Evolutionary conservation across 2,797 vertebrate species (phyloP), one percentile per base, ranked within the genome.

Genomic region (Micrastur ruficollis): DNA sequence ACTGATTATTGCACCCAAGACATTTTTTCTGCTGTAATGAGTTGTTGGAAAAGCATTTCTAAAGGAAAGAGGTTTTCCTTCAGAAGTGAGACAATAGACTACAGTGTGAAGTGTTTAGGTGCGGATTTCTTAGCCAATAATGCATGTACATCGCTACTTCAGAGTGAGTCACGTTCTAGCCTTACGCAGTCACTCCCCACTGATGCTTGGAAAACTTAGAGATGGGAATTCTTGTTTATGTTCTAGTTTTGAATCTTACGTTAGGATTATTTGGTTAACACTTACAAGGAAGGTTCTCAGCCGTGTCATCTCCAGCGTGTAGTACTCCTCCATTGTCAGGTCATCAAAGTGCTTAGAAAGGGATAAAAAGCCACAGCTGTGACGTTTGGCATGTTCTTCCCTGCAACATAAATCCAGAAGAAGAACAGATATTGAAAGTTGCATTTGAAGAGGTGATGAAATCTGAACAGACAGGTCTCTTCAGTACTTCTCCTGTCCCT

Each of bases 241-340:
- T 55, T 78, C 46, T 81, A 42, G 36, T 6, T 81, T 49, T 26
- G 12, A 21, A 49, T 46, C 40, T 65, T 61, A n/a, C 5, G 12
- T 12, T 73, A 46, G 44, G 12, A 19, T 67, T 12, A 10, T 4
- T 14, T 59, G 8, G 13, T 32, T 73, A 66, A 34, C 59, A 97
- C 98, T 98, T 95, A 99, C 98, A 31, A 99, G 81, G 86, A 98
- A 99, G 66, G 97, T 92, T 92, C 97, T 98, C 38, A 99, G 91
- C 47, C 99, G 95, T 11, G 98, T 97, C 87, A 98, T 98, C 81
- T 99, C 99, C 88, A 98, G 93, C 38, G 95, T 90, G 76, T 94
- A 98, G 80, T 98, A 98, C 46, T 98, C 98, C 42, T 98, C 98
- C 95, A 98, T 93, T 8, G 98, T 98, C 68, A 99, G 91, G 40